Evolutionary conservation across 2,797 vertebrate species (phyloP), one percentile per base, ranked within the genome.

Genomic region (Pseudochirops corinnae): DNA sequence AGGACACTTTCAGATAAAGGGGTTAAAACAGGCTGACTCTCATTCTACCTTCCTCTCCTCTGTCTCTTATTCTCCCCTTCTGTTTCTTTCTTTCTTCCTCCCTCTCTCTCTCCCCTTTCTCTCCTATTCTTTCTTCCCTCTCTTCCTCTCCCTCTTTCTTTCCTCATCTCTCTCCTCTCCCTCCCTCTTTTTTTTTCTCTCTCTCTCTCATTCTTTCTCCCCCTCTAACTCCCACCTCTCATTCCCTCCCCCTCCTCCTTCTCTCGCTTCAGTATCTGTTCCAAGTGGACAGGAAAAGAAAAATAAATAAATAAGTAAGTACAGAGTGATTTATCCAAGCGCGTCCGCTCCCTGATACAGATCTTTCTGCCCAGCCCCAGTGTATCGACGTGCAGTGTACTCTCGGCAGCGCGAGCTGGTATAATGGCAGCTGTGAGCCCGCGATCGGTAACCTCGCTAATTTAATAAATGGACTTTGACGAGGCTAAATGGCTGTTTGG

Each of bases 401-500:
- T 92, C 5, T 55, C 0, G 18, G 91, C 92, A 93, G 9, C 24
- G 31, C 0, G 0, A 62, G 60, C n/a, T 55, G 50, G 52, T 92
- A 82, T 93, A 7, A 46, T 0, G 0, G 96, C 96, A 94, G 97
- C 56, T 24, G 3, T 62, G 92, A 96, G 57, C 62, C 94, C 0
- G 5, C 58, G 82, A 90, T 50, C 0, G 1, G 53, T 46, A 96
- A 96, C 96, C 94, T 87, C 3, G 0, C 93, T 97, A 94, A 98
- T 94, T 96, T 95, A 94, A 95, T 95, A 95, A 97, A 95, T 4
- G 93, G 90, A 92, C 94, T 97, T 96, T 55, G 96, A 97, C 0
- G 90, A 97, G 94, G 93, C 60, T 92, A 97, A 97, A 94, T 0
- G 39, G 55, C 56, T 96, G 97, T 96, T 95, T 93, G 95, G 93